phyloP scores from a whole-genome alignment of 1,140 invertebrate genomes.

The Copidosoma floridanum region DNA sequence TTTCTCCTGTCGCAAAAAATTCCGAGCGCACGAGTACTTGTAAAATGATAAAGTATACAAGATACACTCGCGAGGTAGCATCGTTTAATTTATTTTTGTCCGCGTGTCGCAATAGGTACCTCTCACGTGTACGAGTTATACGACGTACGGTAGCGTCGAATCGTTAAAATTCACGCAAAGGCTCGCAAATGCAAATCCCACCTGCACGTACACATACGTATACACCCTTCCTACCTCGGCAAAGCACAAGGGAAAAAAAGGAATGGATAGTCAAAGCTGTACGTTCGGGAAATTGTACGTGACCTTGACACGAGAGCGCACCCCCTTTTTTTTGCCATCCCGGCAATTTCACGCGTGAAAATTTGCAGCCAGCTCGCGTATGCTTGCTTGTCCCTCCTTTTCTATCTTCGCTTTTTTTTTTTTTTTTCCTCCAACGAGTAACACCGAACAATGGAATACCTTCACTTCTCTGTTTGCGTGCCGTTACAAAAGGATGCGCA shows the following conservation, averaged over 20 bases:
- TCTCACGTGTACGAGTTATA: too few species aligned
- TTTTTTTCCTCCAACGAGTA: background rate
- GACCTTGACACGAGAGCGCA: conserved; percentile 40
- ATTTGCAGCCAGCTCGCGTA: background rate
- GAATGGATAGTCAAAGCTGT: conserved; percentile 30
- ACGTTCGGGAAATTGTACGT: conserved; percentile 40
- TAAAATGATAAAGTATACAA: too few species aligned
- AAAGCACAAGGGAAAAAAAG: conserved; percentile 4
- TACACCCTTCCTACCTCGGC: conserved; percentile 9
- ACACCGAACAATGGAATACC: background rate
- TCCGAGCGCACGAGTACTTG: too few species aligned
- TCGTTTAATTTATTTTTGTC: too few species aligned
- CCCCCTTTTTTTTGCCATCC: background rate
- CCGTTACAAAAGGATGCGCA: too few species aligned
- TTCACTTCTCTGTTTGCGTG: too few species aligned
- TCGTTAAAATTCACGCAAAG: conserved; percentile 30
- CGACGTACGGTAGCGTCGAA: too few species aligned
- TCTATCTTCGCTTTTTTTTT: too few species aligned
- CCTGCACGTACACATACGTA: conserved; percentile 27
- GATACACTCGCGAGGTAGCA: too few species aligned
- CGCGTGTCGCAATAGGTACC: too few species aligned
- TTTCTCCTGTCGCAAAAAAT: too few species aligned
- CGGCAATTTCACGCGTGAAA: background rate
- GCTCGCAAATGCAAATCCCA: conserved; percentile 30
- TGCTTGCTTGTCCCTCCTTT: background rate